Conservation (phyloP, 2,113 vertebrate species). For the Tyto alba region DNA sequence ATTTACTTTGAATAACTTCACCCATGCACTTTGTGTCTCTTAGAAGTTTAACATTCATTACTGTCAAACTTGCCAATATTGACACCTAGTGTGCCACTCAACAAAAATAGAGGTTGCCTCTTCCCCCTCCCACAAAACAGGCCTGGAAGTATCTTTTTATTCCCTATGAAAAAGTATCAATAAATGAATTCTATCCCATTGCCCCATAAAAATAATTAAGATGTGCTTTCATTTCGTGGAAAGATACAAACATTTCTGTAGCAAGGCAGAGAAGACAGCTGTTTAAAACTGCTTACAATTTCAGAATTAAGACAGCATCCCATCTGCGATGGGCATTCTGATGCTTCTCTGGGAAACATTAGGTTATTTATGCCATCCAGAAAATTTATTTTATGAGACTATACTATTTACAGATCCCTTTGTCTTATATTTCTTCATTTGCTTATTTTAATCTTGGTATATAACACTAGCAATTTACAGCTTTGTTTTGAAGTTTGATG, state of each 20-base stretch:
- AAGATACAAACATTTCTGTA: background rate
- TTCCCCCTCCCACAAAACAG: background rate
- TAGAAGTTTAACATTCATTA: background rate
- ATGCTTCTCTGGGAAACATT: background rate
- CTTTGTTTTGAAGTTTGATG: background rate
- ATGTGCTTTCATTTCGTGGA: background rate
- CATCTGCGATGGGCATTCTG: background rate
- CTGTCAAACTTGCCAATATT: background rate
- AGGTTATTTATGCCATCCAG: background rate
- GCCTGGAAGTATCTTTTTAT: background rate
- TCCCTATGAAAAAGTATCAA: background rate
- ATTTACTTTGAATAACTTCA: background rate
- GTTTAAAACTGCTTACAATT: background rate
- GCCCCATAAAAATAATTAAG: background rate
- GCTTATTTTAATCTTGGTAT: background rate
- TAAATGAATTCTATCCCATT: background rate
- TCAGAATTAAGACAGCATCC: background rate
- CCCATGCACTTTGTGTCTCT: fast-evolving
- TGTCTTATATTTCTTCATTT: background rate
- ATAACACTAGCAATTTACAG: background rate
- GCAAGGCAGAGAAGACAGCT: background rate
- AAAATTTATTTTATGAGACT: background rate
- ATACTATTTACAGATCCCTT: background rate
- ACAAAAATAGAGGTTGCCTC: fast-evolving
- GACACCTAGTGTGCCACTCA: fast-evolving